These are phyloP conservation scores for Hippocampus mohnikei DNA, from an alignment of 2,113 vertebrate species.

Conservation along the genomic window DNA sequence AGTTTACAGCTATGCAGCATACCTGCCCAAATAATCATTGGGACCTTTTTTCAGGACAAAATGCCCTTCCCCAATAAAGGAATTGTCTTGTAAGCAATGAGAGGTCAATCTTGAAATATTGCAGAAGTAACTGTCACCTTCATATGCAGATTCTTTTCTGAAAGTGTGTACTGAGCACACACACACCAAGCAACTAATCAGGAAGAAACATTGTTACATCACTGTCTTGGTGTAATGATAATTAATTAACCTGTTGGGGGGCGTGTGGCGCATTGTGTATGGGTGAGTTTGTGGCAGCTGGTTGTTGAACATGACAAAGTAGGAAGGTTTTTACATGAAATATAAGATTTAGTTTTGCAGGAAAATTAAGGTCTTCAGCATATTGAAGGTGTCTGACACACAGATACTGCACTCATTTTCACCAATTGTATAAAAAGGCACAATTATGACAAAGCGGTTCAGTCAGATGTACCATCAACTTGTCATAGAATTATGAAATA, in stretches of 20 bases:
- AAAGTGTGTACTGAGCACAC: not conserved
- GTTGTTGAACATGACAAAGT: not conserved
- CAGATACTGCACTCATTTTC: not conserved
- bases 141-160: constrained; percentile 22
- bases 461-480: not conserved
- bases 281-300: not conserved
- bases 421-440: not conserved
- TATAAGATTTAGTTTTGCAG: not conserved
- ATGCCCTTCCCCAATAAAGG: constrained; percentile 54
- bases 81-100: constrained; percentile 44
- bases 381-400: not conserved
- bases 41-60: constrained; percentile 56
- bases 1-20: constrained; percentile 58
- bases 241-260: constrained; percentile 42
- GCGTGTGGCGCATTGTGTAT: constrained; percentile 1
- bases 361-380: not conserved
- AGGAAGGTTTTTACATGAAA: not conserved
- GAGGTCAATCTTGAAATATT: constrained; percentile 48
- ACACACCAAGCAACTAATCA: constrained; percentile 3
- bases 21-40: constrained; percentile 57
- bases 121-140: constrained; percentile 28
- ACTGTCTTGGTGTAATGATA: constrained; percentile 28
- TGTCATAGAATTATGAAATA: not conserved
- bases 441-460: not conserved
- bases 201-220: constrained; percentile 3